Conservation (phyloP, 2,797 vertebrate genomes). For the Rhynchonycteris naso region DNA sequence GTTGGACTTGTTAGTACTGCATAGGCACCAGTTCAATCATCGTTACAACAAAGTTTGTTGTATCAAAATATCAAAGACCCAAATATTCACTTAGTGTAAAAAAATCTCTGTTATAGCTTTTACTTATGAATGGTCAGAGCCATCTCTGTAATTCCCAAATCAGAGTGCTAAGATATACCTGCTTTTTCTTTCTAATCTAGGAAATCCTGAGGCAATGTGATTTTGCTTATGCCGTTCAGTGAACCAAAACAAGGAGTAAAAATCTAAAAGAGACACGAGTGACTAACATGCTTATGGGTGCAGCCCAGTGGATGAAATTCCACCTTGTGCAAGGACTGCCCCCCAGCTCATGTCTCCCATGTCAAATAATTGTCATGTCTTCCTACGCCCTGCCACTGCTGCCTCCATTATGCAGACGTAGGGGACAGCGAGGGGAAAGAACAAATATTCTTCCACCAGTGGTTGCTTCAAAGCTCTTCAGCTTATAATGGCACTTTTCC, state of each 20-base stretch:
- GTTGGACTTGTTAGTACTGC: background rate
- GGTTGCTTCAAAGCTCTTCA: background rate
- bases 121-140: background rate
- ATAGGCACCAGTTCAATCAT: background rate
- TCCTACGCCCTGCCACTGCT: accelerated
- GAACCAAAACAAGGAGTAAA: background rate
- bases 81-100: background rate
- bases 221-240: background rate
- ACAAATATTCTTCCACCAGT: background rate
- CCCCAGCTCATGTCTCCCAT: accelerated
- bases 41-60: background rate
- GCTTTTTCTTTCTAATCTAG: background rate
- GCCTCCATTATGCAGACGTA: accelerated
- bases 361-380: background rate
- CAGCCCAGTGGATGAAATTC: background rate
- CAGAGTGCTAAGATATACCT: background rate
- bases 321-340: background rate
- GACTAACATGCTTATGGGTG: background rate
- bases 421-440: background rate
- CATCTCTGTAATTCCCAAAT: background rate
- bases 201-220: background rate
- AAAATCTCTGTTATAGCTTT: background rate
- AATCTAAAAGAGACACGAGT: background rate
- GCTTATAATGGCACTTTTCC: background rate
- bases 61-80: background rate